Evolutionary conservation across 2,113 vertebrate species (phyloP), one percentile per base, ranked within the genome.

Genomic region (Elgaria multicarinata): DNA sequence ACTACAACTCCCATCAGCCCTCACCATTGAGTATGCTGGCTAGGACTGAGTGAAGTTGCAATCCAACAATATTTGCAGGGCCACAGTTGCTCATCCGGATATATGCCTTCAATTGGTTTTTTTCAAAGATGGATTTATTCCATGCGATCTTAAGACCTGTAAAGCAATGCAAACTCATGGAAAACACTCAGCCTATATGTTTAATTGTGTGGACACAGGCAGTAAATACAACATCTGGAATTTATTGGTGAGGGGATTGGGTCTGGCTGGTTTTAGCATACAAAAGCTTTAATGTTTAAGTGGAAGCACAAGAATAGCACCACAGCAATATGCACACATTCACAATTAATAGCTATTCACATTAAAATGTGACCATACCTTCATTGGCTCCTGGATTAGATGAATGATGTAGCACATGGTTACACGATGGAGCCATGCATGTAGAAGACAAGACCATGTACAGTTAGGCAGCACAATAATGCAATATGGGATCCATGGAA

Each of bases 381-480:
- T 98, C 96, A 76, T 95, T 95, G 95, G 97, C 96, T 98, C 95
- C 96, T 96, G 96, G 92, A 92, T 95, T 95, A 92, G 96, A 91
- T 94, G 96, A 97, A 93, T 95, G 93, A 92, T 86, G 92, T 85
- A 94, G 81, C 53, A 93, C 84, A 92, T 89, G 93, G 91, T 83
- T 95, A 94, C 67, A 95, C 66, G 94, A 91, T 90, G 97, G 97
- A 97, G 97, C 95, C 98, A 98, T 98, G 97, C 97, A 97, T 92
- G 93, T 85, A 95, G 95, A 94, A 95, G 93, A 96, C 92, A 97
- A 96, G 95, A 95, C 88, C 91, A 94, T 9, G 93, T 36, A 94
- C 90, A 94, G 82, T 95, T 91, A 94, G 74, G 95, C 91, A 94
- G 87, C 84, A 93, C 77, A 91, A 78, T 79, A 92, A 92, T 12